These are phyloP conservation scores for Nannospalax galili DNA, from an alignment of 2,113 vertebrate species.

Conservation along the genomic window DNA sequence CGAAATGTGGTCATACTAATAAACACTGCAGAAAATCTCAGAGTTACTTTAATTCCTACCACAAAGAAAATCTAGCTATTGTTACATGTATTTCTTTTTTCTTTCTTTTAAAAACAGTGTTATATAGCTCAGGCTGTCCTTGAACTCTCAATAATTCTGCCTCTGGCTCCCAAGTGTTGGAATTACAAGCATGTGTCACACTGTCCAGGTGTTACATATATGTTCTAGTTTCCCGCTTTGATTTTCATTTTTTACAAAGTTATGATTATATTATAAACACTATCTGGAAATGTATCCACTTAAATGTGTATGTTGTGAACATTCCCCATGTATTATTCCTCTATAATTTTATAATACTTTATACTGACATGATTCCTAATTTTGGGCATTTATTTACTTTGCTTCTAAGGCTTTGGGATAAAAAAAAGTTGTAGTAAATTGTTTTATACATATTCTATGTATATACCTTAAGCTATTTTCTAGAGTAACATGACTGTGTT, in stretches of 20 bases:
- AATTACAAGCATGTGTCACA: too few species aligned
- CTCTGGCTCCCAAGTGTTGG: too few species aligned
- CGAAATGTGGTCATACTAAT: background rate
- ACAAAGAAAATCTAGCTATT: constrained; percentile 4
- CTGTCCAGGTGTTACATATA: too few species aligned
- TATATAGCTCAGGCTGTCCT: too few species aligned
- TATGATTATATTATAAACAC: background rate
- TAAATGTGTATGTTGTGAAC: background rate
- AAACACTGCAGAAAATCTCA: constrained; percentile 9
- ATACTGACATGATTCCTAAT: background rate
- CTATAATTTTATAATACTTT: background rate
- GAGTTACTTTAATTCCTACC: background rate
- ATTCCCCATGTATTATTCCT: background rate
- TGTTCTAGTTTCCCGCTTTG: background rate
- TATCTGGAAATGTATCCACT: background rate
- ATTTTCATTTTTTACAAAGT: constrained; percentile 47
- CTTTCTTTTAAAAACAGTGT: background rate
- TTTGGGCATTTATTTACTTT: constrained; percentile 40
- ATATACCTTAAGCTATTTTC: constrained; percentile 25
- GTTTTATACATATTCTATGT: constrained; percentile 30
- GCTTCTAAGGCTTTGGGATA: background rate
- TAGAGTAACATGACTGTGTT: background rate
- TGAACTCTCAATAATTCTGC: too few species aligned
- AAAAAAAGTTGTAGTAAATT: constrained; percentile 20
- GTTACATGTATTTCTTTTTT: background rate